Evolutionary conservation across 1,140 invertebrate species (phyloP).

Genomic region (Glossosoma conforme): DNA sequence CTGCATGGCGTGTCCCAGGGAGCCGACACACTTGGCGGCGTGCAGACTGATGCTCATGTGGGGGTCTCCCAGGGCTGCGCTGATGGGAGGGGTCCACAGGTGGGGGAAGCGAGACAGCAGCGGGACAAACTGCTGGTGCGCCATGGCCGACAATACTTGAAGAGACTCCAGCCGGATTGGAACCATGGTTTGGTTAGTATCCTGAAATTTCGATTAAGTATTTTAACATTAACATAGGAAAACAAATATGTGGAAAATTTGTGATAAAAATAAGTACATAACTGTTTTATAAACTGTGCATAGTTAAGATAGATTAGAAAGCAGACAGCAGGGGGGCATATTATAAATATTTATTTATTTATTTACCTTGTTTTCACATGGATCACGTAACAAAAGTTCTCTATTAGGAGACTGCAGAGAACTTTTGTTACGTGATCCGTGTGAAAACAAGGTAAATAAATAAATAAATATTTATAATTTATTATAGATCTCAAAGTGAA

Average conservation of each 20-base stretch:
- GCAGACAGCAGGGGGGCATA: too few relatives aligned
- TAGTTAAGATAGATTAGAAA: too few relatives aligned
- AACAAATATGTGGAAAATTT: neutral
- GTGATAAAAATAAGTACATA: neutral
- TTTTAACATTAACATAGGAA: neutral
- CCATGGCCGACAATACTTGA: constrained; percentile 67
- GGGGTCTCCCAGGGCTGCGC: constrained; percentile 48
- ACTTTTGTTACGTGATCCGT: too few relatives aligned
- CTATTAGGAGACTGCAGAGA: too few relatives aligned
- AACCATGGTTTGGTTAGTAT: constrained; percentile 45
- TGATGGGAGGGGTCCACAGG: constrained; percentile 54
- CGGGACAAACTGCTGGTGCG: constrained; percentile 57
- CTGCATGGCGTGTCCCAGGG: constrained; percentile 56
- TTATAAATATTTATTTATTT: too few relatives aligned
- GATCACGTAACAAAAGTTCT: too few relatives aligned
- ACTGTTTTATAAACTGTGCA: too few relatives aligned
- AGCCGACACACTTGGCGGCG: constrained; percentile 58
- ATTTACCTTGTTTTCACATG: too few relatives aligned
- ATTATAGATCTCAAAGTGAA: too few relatives aligned
- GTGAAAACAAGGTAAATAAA: too few relatives aligned
- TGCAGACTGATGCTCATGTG: constrained; percentile 59
- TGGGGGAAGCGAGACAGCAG: constrained; percentile 52
- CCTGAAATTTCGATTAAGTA: constrained; percentile 36
- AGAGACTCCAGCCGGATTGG: constrained; percentile 72
- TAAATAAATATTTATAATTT: too few relatives aligned